Evolutionary conservation across 2,888 invertebrate species (phyloP).

Genomic region (Schizotus pectinicornis): DNA sequence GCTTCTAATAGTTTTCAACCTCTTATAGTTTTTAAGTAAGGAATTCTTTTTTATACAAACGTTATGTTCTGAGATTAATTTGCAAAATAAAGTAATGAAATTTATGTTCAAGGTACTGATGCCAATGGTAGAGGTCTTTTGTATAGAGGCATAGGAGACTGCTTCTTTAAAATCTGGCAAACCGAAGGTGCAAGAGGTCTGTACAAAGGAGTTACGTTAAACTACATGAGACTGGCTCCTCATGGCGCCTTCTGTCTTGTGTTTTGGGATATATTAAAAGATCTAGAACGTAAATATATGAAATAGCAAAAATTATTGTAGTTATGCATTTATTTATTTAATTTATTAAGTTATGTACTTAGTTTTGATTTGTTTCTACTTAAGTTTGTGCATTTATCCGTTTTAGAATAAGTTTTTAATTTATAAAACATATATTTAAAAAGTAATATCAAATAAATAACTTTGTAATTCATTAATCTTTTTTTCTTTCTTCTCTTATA

Average conservation of each 20-base stretch:
- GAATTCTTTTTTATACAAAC: no score
- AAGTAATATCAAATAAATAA: no score
- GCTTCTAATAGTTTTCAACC: no score
- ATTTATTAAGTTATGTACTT: no score
- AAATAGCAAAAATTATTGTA: background rate
- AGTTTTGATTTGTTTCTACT: no score
- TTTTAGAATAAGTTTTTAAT: no score
- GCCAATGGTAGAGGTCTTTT: slow-evolving; percentile 66
- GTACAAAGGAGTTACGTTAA: slow-evolving; percentile 56
- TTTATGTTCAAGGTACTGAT: slow-evolving; percentile 65
- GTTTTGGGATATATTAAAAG: slow-evolving; percentile 74
- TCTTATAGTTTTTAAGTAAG: no score
- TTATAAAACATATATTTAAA: no score
- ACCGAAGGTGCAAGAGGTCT: slow-evolving; percentile 79
- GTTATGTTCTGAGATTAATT: background rate
- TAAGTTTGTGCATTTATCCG: no score
- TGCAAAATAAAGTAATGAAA: slow-evolving; percentile 1
- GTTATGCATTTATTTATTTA: no score
- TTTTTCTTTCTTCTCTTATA: no score
- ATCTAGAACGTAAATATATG: slow-evolving; percentile 40
- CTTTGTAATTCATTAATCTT: no score
- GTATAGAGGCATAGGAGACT: slow-evolving; percentile 78
- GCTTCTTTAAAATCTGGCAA: slow-evolving; percentile 74
- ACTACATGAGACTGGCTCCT: slow-evolving; percentile 87
- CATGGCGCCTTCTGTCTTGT: slow-evolving; percentile 87